Evolutionary conservation across 2,888 invertebrate genomes (phyloP), one percentile per base, ranked within the genome.

Genomic region (Brachypterus glaber): DNA sequence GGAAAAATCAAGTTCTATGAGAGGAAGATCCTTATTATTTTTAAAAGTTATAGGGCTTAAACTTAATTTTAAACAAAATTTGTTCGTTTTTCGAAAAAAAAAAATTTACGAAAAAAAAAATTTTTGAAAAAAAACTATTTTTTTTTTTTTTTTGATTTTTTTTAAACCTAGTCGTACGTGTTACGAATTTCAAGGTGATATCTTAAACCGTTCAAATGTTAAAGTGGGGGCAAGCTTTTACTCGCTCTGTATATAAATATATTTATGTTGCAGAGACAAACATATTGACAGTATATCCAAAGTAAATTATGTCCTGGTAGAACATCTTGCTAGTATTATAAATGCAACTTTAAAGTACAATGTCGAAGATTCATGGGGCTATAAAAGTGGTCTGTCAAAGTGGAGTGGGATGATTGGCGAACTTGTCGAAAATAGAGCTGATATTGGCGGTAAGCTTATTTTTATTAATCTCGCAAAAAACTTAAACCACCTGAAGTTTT

Each of bases 331-430:
- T 1, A 72, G 76, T 52, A 71, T 72, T 44, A 55, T 77, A 16
- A 76, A 77, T 46, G 74, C 72, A 4, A 67, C 60, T n/a, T 64
- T 73, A 49, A 66, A 64, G 37, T 73, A 69, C 55, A 54, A 70
- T 2, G 68, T 72, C 44, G 68, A 69, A 18, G 60, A 68, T 29
- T 72, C 77, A 1, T 79, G 79, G 79, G 79, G 79, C 2, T 78
- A 79, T 49, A 57, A 62, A 46, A 59, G 68, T 30, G 72, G 73
- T 43, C 67, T 71, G 1, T 67, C 71, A 2, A 41, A 57, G 38
- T 79, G 78, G 77, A 78, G 67, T 51, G 79, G 79, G 14, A 75
- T 79, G 76, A 75, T 77, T 40, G 79, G 79, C 0, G 70, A 73
- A 51, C 59, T 79, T 44, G 66, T 69, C 1, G 63, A 71, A 40